Evolutionary conservation across 2,888 invertebrate species (phyloP).

Genomic region (Quadriops clusia): DNA sequence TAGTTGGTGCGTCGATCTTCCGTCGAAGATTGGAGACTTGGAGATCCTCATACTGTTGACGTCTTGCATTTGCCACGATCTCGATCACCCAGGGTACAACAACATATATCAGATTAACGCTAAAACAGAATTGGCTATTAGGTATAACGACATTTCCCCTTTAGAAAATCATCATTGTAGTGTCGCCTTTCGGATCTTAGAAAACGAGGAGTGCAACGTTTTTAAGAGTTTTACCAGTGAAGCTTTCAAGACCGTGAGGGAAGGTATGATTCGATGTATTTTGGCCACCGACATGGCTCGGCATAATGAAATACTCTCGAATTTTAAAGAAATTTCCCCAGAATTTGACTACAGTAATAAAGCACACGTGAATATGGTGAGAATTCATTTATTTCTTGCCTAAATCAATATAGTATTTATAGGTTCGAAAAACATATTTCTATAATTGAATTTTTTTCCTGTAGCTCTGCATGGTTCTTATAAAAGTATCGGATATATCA

Average conservation of each 20-base stretch:
- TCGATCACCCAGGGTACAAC: slow-evolving; percentile 68
- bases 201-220: slow-evolving; percentile 69
- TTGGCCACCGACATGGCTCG: slow-evolving; percentile 70
- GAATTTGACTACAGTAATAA: slow-evolving; percentile 57
- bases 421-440: neutral
- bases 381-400: slow-evolving; percentile 14
- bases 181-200: slow-evolving; percentile 68
- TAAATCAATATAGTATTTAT: neutral
- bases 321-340: slow-evolving; percentile 54
- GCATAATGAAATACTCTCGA: slow-evolving; percentile 63
- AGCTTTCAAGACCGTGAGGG: slow-evolving; percentile 53
- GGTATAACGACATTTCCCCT: slow-evolving; percentile 79
- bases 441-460: slow-evolving; percentile 12
- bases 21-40: slow-evolving; percentile 56
- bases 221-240: slow-evolving; percentile 54
- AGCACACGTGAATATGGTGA: slow-evolving; percentile 60
- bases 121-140: slow-evolving; percentile 66
- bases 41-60: slow-evolving; percentile 67
- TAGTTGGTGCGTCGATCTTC: slow-evolving; percentile 58
- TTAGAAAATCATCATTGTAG: slow-evolving; percentile 80
- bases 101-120: slow-evolving; percentile 76
- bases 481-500: slow-evolving; percentile 75
- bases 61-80: slow-evolving; percentile 70
- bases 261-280: slow-evolving; percentile 68
- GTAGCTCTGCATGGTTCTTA: slow-evolving; percentile 65